phyloP scores from a whole-genome alignment of 2,797 vertebrate genomes.

The Myotis pilosus region DNA sequence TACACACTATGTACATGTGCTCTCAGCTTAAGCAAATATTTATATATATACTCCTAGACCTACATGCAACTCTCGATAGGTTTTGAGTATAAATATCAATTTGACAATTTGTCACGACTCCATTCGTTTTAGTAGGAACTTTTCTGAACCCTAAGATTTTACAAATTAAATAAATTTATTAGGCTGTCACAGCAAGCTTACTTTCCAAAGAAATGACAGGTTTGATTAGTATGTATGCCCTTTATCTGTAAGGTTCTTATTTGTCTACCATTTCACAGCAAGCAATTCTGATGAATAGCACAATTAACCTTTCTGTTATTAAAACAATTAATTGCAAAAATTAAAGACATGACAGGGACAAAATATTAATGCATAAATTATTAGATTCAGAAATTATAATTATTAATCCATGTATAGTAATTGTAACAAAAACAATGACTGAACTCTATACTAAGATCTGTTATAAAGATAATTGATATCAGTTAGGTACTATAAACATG shows the following conservation, averaged over 20 bases:
- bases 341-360: slow-evolving; percentile 83
- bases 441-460: slow-evolving; percentile 75
- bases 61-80: background rate
- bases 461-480: background rate
- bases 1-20: background rate
- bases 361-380: slow-evolving; percentile 85
- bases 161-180: slow-evolving; percentile 49
- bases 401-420: slow-evolving; percentile 81
- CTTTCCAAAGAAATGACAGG: slow-evolving; percentile 73
- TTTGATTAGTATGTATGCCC: slow-evolving; percentile 75
- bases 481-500: background rate
- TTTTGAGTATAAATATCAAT: slow-evolving; percentile 22
- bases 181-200: background rate
- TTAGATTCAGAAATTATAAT: slow-evolving; percentile 82
- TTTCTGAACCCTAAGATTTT: slow-evolving; percentile 29
- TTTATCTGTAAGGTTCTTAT: slow-evolving; percentile 82
- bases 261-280: slow-evolving; percentile 80
- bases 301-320: slow-evolving; percentile 85
- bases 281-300: slow-evolving; percentile 83
- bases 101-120: background rate
- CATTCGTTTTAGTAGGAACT: background rate
- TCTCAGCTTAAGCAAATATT: background rate
- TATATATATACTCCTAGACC: background rate
- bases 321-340: slow-evolving; percentile 86
- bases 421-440: slow-evolving; percentile 81